Base-by-base conservation (phyloP, 1,140 invertebrate genomes). In the Carposina sasakii region DNA sequence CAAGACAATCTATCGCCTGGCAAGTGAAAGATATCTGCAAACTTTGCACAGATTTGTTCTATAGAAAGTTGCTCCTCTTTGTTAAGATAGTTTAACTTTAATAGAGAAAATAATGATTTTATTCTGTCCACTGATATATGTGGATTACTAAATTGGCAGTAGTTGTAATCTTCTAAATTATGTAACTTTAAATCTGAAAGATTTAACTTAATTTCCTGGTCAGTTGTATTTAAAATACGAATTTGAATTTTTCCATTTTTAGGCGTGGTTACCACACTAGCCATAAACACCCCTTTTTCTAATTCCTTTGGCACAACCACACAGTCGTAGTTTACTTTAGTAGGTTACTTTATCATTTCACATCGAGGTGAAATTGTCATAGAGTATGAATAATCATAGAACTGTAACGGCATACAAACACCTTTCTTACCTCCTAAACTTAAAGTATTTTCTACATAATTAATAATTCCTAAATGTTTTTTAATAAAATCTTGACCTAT, bases 41-140 rank as follows among this genome's bases (percentile, higher is more conserved):
- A 42, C 15, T 42, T 42, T 3, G 24, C 40, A 19, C 40, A 42
- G 13, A 42, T 42, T 15, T 42, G 12, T 17, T 42, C 40, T 5
- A 42, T 26, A 12, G 21, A 12, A 9, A 15, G 16, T 42, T 26
- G 22, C 20, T 44, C 33, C 56, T 42, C 1, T 19, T 39, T 3
- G 65, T 52, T 8, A 56, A 20, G 13, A 30, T 54, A 39, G 15
- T 17, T 15, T 26, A 42, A 16, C n/a, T 42, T 42, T 4, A 42
- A 24, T 28, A 26, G 10, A 15, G n/a, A 10, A 2, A 42, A 42
- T 16, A 42, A 26, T 5, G n/a, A 6, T 16, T 42, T 42, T 5
- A 42, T 19, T 17, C 40, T 42, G 12, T 42, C 23, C 10, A 28
- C 22, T 4, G 1, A 26, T 9, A 23, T n/a, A 26, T 42, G 15